Evolutionary conservation across 2,113 vertebrate species (phyloP).

Genomic region (Donacobius atricapilla): DNA sequence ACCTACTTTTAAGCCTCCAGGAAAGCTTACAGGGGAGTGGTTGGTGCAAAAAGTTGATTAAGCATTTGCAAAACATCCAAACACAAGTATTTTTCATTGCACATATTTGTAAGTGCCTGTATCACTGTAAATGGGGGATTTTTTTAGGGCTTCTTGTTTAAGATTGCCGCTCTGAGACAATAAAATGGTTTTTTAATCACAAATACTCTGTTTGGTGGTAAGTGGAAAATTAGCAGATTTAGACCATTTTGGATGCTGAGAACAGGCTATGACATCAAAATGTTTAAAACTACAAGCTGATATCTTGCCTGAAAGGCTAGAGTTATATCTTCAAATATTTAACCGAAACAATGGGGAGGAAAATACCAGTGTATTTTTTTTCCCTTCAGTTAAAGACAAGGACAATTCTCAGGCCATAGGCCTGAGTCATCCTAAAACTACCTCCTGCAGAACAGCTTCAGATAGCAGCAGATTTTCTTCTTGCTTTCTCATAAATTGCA

Average conservation of each 20-base stretch:
- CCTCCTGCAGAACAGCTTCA: constrained; percentile 24
- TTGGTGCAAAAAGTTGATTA: background rate
- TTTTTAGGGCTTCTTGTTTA: background rate
- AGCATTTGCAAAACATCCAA: background rate
- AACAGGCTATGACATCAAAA: background rate
- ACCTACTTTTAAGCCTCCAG: background rate
- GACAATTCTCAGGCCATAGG: background rate
- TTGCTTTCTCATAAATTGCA: background rate
- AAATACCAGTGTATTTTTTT: background rate
- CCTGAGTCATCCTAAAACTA: constrained; percentile 42
- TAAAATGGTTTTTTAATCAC: background rate
- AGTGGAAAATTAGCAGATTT: background rate
- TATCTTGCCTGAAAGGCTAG: background rate
- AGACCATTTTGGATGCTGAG: background rate
- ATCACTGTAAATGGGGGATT: background rate
- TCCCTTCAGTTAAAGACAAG: background rate
- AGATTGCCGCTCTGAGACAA: background rate
- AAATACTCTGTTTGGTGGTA: background rate
- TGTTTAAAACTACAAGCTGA: background rate
- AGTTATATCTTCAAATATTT: background rate
- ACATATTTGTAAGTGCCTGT: background rate
- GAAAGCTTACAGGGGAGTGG: background rate
- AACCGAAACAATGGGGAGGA: constrained; percentile 2
- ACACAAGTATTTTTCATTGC: background rate
- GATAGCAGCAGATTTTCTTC: background rate